Evolutionary conservation across 2,797 vertebrate genomes (phyloP).

Genomic region (Pangasius mekongensis): DNA sequence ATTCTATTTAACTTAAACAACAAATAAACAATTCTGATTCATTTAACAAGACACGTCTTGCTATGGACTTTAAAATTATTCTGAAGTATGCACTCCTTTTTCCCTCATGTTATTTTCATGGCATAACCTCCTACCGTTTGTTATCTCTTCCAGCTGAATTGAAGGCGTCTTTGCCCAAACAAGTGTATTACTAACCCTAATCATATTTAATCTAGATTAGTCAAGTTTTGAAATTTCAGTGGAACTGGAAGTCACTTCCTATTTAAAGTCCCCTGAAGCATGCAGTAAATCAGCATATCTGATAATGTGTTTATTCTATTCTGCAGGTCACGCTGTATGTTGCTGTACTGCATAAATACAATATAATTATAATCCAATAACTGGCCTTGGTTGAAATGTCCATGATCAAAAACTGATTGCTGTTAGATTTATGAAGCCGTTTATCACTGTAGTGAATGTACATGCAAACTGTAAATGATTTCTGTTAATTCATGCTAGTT

Average conservation of each 20-base stretch:
- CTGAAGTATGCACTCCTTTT: not conserved
- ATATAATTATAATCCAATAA: not conserved
- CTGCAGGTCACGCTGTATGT: not conserved
- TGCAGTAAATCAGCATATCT: not conserved
- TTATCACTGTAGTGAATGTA: not conserved
- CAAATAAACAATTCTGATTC: constrained; percentile 24
- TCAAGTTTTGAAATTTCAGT: not conserved
- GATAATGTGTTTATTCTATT: not conserved
- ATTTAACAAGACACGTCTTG: not conserved
- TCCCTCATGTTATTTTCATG: not conserved
- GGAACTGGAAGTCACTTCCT: constrained; percentile 5
- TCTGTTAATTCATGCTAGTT: not conserved
- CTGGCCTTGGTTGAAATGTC: not conserved
- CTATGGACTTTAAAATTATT: not conserved
- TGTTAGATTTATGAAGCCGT: not conserved
- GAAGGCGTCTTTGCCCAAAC: not conserved
- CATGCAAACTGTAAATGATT: not conserved
- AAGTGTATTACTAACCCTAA: not conserved
- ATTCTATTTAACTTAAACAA: not conserved
- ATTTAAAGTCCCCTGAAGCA: not conserved
- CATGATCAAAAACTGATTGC: not conserved
- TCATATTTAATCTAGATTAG: not conserved
- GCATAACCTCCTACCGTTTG: too few species aligned
- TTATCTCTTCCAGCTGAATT: not conserved
- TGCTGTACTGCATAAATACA: not conserved